A percentile compares a stretch with the other conserved stretches of the same genome.
Evolutionary conservation across 1,140 invertebrate genomes (phyloP).

Genomic region (Bemisia tabaci): DNA sequence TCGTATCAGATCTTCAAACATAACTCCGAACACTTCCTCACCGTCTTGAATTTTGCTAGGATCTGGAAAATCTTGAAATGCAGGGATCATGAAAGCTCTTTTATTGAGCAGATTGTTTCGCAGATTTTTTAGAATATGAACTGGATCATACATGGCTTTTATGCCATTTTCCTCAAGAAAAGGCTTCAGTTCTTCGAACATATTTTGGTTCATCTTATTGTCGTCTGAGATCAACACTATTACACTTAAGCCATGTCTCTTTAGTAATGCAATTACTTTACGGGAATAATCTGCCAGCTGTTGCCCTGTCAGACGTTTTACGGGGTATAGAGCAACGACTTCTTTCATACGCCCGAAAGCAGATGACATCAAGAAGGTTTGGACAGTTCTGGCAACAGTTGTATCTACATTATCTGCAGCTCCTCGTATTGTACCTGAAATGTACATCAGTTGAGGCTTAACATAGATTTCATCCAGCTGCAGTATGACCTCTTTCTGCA

Average conservation of each 20-base stretch:
- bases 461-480: conserved; percentile 7
- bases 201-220: background rate
- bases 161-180: background rate
- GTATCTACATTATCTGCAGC: background rate
- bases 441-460: background rate
- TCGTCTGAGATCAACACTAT: background rate
- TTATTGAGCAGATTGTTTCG: conserved; percentile 2
- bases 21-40: background rate
- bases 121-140: conserved; percentile 3
- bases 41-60: background rate
- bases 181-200: background rate
- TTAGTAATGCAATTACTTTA: background rate
- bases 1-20: background rate
- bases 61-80: background rate
- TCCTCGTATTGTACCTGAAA: background rate
- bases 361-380: conserved; percentile 3
- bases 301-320: background rate
- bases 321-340: background rate
- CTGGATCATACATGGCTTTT: background rate
- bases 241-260: background rate
- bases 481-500: background rate
- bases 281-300: background rate
- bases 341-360: conserved; percentile 2
- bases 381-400: background rate
- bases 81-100: conserved; percentile 1